Evolutionary conservation across 2,797 vertebrate species (phyloP).

Genomic region (Tiaroga cobitis): DNA sequence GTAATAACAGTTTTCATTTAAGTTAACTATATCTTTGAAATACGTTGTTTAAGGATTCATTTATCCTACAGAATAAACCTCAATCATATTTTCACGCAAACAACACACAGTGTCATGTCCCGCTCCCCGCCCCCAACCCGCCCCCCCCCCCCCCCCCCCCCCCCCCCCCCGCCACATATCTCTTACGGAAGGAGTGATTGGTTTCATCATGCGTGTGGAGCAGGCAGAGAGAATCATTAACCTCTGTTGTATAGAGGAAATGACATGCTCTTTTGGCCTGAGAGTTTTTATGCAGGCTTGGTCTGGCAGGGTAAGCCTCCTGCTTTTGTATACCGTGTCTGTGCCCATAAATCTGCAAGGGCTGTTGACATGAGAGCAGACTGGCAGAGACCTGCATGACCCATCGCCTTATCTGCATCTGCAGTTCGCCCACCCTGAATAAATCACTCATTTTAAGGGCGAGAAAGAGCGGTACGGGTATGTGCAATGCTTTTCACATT

Average conservation of each 20-base stretch:
- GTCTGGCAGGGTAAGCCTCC: conserved; percentile 1
- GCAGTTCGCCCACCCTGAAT: conserved; percentile 21
- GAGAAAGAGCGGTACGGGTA: conserved; percentile 16
- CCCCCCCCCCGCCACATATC: background rate
- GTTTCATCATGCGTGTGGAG: conserved; percentile 12
- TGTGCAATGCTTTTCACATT: conserved; percentile 12
- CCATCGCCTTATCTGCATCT: conserved; percentile 30
- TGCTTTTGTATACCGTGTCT: conserved; percentile 22
- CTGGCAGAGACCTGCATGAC: conserved; percentile 20
- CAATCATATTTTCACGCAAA: conserved; percentile 3
- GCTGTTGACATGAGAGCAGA: conserved; percentile 29
- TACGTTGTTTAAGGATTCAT: background rate
- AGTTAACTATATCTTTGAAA: background rate
- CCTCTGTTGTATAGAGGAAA: conserved; percentile 28
- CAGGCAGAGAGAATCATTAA: conserved; percentile 38
- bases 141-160: background rate
- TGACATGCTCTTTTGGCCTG: conserved; percentile 33
- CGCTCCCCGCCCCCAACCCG: too few relatives aligned
- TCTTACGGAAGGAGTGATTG: conserved; percentile 23
- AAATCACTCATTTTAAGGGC: conserved; percentile 37
- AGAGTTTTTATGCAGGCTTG: conserved; percentile 25
- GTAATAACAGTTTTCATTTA: background rate
- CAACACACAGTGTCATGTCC: conserved; percentile 14
- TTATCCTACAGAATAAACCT: conserved; percentile 3
- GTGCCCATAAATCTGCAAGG: conserved; percentile 21